Evolutionary conservation across 2,888 invertebrate genomes (phyloP), one percentile per base, ranked within the genome.

Genomic region (Villa cingulata): DNA sequence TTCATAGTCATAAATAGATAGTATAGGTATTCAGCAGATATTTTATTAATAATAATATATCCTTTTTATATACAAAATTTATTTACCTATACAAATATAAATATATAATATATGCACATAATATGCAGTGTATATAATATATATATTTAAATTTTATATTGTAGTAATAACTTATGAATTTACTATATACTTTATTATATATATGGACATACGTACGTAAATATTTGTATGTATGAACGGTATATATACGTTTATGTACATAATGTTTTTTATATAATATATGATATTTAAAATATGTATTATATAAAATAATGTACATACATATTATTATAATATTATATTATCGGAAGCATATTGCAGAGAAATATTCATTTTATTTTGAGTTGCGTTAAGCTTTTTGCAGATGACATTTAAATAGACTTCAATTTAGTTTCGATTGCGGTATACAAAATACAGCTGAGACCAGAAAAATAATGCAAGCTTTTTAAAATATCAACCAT

Each of bases 331-430:
- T 12, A 32, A 32, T 12, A 32, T 12, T 32, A 12, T 12, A 27
- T 23, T n/a, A n/a, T n/a, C 27, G 27, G 27, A 27, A 14, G n/a
- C 20, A 41, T n/a, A 23, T 37, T 39, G 29, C 29, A 32, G 29
- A 32, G 29, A 32, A 12, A 32, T 9, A 32, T 32, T 32, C 29
- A 32, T 32, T n/a, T n/a, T n/a, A 23, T 23, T 32, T 7, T 32
- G 29, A 32, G 29, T 32, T 32, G 29, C 29, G 29, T 32, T 32
- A 32, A 12, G 29, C 16, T 17, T 37, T 19, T 40, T 48, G 44
- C 41, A 44, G 48, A 44, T 48, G 48, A 48, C 48, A 48, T 41
- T 48, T 44, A 44, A 32, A 48, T 48, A 29, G 41, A 39, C 43
- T 41, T 48, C 29, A 32, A 9, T 32, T 32, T 32, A 32, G 3